phyloP scores from a whole-genome alignment of 2,888 invertebrate species.

The Cerastis rubricosa region DNA sequence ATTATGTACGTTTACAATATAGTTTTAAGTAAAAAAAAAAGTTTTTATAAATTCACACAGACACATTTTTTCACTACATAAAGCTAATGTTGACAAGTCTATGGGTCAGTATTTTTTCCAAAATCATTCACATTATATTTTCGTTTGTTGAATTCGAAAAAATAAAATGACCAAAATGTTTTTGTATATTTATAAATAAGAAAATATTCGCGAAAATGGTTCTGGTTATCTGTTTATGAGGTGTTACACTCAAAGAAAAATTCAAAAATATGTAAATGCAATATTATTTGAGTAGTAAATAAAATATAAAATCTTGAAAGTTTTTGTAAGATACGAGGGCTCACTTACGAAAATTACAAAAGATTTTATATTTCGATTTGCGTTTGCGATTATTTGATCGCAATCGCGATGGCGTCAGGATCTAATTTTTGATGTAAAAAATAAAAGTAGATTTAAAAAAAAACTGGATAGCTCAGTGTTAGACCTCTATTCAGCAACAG shows the following conservation, averaged over 20 bases:
- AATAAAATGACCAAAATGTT: conserved; percentile 83
- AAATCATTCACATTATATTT: conserved; percentile 69
- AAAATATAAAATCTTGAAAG: conserved; percentile 79
- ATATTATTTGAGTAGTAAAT: conserved; percentile 45
- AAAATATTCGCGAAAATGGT: conserved; percentile 72
- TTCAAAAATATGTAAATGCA: conserved; percentile 39
- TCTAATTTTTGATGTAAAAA: conserved; percentile 47
- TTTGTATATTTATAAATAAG: conserved; percentile 84
- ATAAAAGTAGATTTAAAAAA: conserved; percentile 29
- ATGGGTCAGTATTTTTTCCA: conserved; percentile 74
- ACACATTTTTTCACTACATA: conserved; percentile 70
- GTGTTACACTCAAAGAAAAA: conserved; percentile 64
- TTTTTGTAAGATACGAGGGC: conserved; percentile 80
- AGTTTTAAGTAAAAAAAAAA: conserved; percentile 66
- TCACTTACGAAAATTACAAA: conserved; percentile 79
- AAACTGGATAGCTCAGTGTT: conserved; percentile 38
- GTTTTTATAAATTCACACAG: conserved; percentile 69
- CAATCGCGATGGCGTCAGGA: conserved; percentile 69
- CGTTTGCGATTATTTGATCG: conserved; percentile 61
- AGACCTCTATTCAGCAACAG: conserved; percentile 52
- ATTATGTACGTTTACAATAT: conserved; percentile 68
- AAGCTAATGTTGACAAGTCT: conserved; percentile 77
- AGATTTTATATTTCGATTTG: conserved; percentile 80
- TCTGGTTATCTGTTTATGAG: conserved; percentile 65
- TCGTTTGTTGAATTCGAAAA: conserved; percentile 74